Percentiles rank a stretch among this genome's conserved stretches.
Conservation (phyloP, 2,797 vertebrate species). For the Alca torda region DNA sequence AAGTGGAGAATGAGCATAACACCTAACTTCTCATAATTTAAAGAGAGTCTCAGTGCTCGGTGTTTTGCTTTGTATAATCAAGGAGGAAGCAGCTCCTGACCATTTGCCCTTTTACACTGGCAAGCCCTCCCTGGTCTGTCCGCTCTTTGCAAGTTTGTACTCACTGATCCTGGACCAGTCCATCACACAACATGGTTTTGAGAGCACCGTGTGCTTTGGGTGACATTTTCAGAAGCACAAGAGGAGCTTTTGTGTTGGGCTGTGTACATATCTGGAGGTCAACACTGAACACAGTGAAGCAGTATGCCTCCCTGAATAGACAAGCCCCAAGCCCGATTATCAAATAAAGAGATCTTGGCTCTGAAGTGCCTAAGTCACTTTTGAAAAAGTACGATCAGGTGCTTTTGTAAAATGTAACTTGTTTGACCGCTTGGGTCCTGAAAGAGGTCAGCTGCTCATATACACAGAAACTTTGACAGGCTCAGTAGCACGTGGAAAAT, state of each 20-base stretch:
- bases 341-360: conserved; percentile 17
- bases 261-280: conserved; percentile 27
- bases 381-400: background rate
- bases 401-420: conserved; percentile 14
- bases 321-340: background rate
- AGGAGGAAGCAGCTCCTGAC: background rate
- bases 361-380: conserved; percentile 8
- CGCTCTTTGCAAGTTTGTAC: background rate
- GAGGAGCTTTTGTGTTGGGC: conserved; percentile 29
- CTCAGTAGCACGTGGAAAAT: background rate
- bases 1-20: background rate
- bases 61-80: background rate
- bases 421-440: background rate
- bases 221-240: conserved; percentile 52
- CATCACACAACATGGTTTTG: background rate
- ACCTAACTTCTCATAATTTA: background rate
- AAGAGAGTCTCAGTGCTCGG: background rate
- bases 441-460: background rate
- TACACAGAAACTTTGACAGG: background rate
- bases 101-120: background rate
- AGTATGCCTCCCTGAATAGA: background rate
- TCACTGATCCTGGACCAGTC: background rate
- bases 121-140: background rate
- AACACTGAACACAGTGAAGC: background rate
- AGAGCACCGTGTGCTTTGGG: conserved; percentile 26